Base-by-base conservation (phyloP, 1,140 invertebrate genomes). In the Heliothis virescens region DNA sequence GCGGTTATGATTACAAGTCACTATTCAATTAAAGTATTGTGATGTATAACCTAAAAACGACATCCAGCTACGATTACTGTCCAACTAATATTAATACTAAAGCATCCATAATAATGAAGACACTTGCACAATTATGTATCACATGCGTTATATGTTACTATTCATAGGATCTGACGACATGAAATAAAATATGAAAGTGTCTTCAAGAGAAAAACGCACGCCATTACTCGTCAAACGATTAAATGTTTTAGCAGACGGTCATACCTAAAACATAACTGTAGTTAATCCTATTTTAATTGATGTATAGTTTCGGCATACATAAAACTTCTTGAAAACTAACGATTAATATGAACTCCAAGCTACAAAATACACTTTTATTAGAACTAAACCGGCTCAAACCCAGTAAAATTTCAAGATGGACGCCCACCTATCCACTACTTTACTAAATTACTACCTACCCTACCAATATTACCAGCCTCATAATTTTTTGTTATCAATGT, bases 321-420 rank as follows among this genome's bases (percentile, higher is more conserved):
- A 72, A 90, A 93, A 90, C 87, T 90, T 92, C 86, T 90, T 92
- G 81, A 92, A 92, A 94, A 94, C 87, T 91, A 94, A 92, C 86
- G 89, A 95, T 89, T 90, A 89, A 92, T 83, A 89, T 89, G 84
- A 87, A 90, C 89, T 91, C 86, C 85, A 88, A 89, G 90, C 91
- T 92, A 92, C 86, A 94, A 94, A 94, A 92, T 92, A 90, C 91
- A 93, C 91, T 93, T 93, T 90, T 91, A 91, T 91, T 92, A 94
- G 89, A 94, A 89, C 80, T 86, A 91, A 92, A 94, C 93, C 94
- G 93, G 94, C 93, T 94, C 91, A 92, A 94, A 94, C 90, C 90
- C 91, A 92, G 92, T 87, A 89, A 94, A 94, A 92, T 95, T 82
- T 94, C 94, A 95, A 95, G 94, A 95, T 95, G 94, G 94, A 95